Evolutionary conservation across 2,797 vertebrate species (phyloP).

Genomic region (Naso thynnoides): DNA sequence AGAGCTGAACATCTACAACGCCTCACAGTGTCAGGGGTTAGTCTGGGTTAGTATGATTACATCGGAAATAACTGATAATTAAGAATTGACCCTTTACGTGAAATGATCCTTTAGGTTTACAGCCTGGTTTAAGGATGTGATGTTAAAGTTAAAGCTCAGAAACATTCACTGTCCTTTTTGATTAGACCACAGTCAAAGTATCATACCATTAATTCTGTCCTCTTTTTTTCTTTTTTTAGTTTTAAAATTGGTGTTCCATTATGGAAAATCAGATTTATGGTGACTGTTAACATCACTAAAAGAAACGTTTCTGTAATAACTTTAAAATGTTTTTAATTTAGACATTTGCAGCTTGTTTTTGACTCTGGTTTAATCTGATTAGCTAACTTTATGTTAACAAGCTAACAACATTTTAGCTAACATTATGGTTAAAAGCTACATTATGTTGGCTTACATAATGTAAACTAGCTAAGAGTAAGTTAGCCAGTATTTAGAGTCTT

Average conservation of each 20-base stretch:
- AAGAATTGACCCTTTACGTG: not conserved
- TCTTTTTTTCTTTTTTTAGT: not conserved
- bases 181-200: constrained; percentile 18
- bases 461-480: too few species aligned
- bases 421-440: too few species aligned
- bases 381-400: too few species aligned
- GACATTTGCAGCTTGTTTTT: not conserved
- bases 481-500: too few species aligned
- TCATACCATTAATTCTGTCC: not conserved
- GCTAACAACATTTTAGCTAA: too few species aligned
- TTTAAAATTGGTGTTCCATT: not conserved
- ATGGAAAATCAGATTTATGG: too few species aligned
- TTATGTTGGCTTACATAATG: too few species aligned
- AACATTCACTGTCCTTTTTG: not conserved
- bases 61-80: not conserved
- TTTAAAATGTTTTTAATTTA: not conserved
- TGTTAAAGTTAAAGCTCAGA: not conserved
- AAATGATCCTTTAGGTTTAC: not conserved
- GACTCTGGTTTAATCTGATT: not conserved
- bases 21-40: constrained; percentile 43
- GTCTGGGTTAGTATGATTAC: not conserved
- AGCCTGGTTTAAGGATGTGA: not conserved
- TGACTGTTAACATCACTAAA: too few species aligned
- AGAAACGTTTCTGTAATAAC: not conserved
- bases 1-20: constrained; percentile 59